Percentiles rank a stretch among this genome's conserved stretches.
Evolutionary conservation across 2,888 invertebrate genomes (phyloP).

Genomic region (Tiliacea aurago): DNA sequence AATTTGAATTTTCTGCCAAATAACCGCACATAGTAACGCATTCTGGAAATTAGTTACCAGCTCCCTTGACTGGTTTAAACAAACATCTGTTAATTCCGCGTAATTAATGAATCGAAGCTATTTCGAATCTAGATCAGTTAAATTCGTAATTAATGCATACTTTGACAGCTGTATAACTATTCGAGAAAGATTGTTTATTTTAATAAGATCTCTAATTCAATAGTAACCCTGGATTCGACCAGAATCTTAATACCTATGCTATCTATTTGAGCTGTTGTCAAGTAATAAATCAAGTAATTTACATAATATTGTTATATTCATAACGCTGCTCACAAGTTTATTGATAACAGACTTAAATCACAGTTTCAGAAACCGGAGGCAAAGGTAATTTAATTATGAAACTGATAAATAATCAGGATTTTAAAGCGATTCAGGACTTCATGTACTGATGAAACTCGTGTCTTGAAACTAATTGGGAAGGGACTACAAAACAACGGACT

Average conservation of each 20-base stretch:
- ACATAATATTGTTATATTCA: neutral
- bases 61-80: slow-evolving; percentile 25
- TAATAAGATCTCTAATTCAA: neutral
- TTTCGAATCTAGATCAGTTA: slow-evolving; percentile 36
- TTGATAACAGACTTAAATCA: neutral
- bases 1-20: neutral
- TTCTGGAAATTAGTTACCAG: slow-evolving; percentile 4
- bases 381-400: neutral
- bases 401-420: neutral
- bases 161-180: slow-evolving; percentile 26
- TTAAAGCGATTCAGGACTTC: neutral
- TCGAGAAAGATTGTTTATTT: slow-evolving; percentile 11
- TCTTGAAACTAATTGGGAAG: neutral
- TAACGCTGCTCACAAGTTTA: neutral
- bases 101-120: slow-evolving; percentile 42
- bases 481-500: neutral
- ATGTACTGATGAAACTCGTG: neutral
- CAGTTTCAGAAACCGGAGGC: neutral
- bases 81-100: slow-evolving; percentile 19
- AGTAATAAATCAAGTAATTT: neutral
- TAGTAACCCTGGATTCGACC: neutral
- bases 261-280: neutral
- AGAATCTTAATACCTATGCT: too few relatives aligned
- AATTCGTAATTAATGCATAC: slow-evolving; percentile 8
- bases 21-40: slow-evolving; percentile 2